Conservation (phyloP, 2,113 vertebrate species). For the Periophthalmodon schlosseri region DNA sequence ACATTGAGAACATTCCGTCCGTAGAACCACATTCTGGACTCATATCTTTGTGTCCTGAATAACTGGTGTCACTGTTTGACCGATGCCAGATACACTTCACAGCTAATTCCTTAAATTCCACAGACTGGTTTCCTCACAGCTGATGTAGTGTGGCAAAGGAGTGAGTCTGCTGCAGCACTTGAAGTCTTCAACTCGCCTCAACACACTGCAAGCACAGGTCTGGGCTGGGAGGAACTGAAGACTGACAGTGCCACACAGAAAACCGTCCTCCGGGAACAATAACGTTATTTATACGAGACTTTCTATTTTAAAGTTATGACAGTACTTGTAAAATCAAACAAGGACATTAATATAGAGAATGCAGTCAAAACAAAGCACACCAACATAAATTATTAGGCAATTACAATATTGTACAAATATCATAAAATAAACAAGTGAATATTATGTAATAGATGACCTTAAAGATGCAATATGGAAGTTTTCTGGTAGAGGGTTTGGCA, state of each 20-base stretch:
- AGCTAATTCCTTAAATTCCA: neutral
- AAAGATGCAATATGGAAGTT: too few species aligned
- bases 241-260: conserved; percentile 82
- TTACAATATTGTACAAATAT: neutral
- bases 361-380: too few species aligned
- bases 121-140: neutral
- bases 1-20: neutral
- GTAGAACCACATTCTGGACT: neutral
- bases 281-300: neutral
- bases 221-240: conserved; percentile 85
- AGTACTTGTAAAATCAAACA: neutral
- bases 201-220: conserved; percentile 75
- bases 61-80: neutral
- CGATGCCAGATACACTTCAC: neutral
- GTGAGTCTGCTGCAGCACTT: conserved; percentile 77
- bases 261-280: neutral
- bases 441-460: too few species aligned
- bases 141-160: conserved; percentile 21
- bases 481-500: too few species aligned
- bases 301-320: neutral
- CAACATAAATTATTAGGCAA: too few species aligned
- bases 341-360: neutral
- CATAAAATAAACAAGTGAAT: neutral
- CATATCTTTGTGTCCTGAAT: neutral
- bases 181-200: conserved; percentile 84